Conservation (phyloP, 2,113 vertebrate species). For the Acrocephalus arundinaceus region DNA sequence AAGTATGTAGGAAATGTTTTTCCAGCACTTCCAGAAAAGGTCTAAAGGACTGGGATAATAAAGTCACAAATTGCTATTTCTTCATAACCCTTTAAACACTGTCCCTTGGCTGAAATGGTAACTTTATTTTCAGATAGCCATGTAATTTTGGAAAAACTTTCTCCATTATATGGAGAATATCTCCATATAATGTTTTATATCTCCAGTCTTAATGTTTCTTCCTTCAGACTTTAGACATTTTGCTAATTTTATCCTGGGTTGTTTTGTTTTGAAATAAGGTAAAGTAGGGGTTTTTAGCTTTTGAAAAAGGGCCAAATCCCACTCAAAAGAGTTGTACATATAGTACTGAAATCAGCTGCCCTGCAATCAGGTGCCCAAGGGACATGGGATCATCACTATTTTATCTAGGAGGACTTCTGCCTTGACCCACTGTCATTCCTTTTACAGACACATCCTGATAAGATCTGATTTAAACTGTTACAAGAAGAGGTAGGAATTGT, state of each 20-base stretch:
- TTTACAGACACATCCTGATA: neutral
- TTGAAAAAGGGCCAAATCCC: neutral
- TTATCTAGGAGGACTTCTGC: neutral
- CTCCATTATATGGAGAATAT: neutral
- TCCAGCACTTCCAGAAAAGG: constrained; percentile 56
- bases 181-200: neutral
- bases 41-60: constrained; percentile 39
- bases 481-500: neutral
- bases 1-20: constrained; percentile 81
- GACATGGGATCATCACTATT: neutral
- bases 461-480: neutral
- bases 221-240: neutral
- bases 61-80: constrained; percentile 22
- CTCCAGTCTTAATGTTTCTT: neutral
- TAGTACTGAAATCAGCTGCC: neutral
- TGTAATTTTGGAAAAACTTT: neutral
- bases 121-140: neutral
- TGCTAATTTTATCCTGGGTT: neutral
- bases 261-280: neutral
- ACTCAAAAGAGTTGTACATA: neutral
- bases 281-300: neutral
- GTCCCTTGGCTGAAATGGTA: neutral
- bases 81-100: neutral
- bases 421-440: neutral
- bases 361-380: neutral